phyloP scores from a whole-genome alignment of 2,888 invertebrate genomes.

The Noctua pronuba region DNA sequence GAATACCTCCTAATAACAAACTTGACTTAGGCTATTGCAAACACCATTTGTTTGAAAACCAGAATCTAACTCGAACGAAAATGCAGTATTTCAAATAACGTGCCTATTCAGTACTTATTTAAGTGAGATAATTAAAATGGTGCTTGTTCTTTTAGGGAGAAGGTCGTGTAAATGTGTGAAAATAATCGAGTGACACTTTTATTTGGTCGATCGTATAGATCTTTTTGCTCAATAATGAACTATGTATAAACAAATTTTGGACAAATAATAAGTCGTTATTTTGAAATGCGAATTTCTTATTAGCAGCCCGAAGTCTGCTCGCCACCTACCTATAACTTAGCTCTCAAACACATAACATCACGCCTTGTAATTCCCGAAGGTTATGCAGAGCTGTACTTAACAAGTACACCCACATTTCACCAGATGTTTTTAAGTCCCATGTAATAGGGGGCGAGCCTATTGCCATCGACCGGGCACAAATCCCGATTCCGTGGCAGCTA shows the following conservation, averaged over 20 bases:
- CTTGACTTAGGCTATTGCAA: slow-evolving; percentile 1
- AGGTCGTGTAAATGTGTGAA: slow-evolving; percentile 34
- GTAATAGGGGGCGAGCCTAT: neutral
- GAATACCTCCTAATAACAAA: slow-evolving; percentile 3
- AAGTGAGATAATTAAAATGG: slow-evolving; percentile 53
- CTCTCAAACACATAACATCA: neutral
- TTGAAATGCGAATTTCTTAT: neutral
- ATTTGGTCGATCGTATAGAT: slow-evolving; percentile 1
- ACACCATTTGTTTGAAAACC: slow-evolving; percentile 1
- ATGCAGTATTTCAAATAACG: slow-evolving; percentile 20
- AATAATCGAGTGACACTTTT: neutral
- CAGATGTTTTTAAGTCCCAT: neutral
- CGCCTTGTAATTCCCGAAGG: neutral
- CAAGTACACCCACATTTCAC: neutral
- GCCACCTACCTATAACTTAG: neutral
- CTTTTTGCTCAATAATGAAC: slow-evolving; percentile 7
- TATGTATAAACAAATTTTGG: neutral
- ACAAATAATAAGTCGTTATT: neutral
- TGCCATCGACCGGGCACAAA: neutral
- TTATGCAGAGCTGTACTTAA: neutral
- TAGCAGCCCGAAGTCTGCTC: neutral
- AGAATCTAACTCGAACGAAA: neutral
- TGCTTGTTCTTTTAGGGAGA: slow-evolving; percentile 52
- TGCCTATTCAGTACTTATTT: slow-evolving; percentile 48
- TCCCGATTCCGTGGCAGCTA: neutral